Percentiles rank a stretch among this genome's conserved stretches.
phyloP scores from a whole-genome alignment of 2,888 invertebrate species.

The Myopa tessellatipennis region DNA sequence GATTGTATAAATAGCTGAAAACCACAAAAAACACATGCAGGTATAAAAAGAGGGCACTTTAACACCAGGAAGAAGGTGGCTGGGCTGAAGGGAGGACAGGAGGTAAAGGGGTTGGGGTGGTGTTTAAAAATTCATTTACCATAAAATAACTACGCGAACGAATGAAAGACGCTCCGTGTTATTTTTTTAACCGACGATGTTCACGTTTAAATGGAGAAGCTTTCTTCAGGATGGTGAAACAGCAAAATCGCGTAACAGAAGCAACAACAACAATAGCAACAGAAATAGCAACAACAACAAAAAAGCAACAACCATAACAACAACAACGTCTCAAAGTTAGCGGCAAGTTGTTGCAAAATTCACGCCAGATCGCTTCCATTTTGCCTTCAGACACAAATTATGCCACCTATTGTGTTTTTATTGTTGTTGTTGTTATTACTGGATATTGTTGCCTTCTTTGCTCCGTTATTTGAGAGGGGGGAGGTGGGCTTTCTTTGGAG shows the following conservation, averaged over 20 bases:
- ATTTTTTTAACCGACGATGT: not conserved
- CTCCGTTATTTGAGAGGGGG: not conserved
- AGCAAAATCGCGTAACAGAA: not conserved
- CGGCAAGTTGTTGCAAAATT: conserved; percentile 50
- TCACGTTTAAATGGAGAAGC: not conserved
- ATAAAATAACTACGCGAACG: conserved; percentile 35
- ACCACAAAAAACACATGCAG: not conserved
- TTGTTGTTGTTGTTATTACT: not conserved
- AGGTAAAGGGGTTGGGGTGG: too few species aligned
- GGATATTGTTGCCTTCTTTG: not conserved
- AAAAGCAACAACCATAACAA: not conserved
- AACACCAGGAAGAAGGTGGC: not conserved
- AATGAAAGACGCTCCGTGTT: not conserved
- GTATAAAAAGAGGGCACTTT: not conserved
- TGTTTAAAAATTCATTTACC: conserved; percentile 40
- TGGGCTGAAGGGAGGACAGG: not conserved
- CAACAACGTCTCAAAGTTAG: not conserved
- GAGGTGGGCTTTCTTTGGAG: not conserved
- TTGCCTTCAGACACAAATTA: conserved; percentile 46
- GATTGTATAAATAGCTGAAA: not conserved
- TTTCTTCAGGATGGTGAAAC: not conserved
- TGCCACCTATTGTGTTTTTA: conserved; percentile 41
- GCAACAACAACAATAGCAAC: not conserved
- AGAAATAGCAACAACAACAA: not conserved
- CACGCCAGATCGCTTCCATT: conserved; percentile 48